Conservation (phyloP, 2,113 vertebrate genomes). For the Tricholaema leucomelas region DNA sequence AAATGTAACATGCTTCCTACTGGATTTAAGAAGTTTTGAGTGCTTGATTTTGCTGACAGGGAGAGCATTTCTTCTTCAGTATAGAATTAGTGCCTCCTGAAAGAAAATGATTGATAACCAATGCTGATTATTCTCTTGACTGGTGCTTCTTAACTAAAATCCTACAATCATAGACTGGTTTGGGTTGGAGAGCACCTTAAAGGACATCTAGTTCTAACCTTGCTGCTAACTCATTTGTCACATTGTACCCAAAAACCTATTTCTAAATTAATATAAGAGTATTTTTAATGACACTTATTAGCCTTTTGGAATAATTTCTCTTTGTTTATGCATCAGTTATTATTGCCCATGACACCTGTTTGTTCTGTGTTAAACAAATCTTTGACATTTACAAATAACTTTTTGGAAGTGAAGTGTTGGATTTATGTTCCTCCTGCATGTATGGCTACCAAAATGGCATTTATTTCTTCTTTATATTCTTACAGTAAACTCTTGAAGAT, state of each 20-base stretch:
- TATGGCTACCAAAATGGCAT: not conserved
- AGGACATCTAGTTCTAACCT: too few relatives aligned
- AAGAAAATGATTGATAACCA: not conserved
- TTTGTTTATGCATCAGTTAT: not conserved
- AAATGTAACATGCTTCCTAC: not conserved
- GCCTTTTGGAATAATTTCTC: not conserved
- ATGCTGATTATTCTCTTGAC: not conserved
- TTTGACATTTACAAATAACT: not conserved
- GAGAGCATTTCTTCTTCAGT: not conserved
- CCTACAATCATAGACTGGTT: not conserved
- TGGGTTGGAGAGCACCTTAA: too few relatives aligned
- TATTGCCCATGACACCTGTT: not conserved
- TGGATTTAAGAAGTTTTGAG: not conserved
- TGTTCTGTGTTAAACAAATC: not conserved
- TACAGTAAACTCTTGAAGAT: constrained; percentile 87
- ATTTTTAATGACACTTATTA: not conserved
- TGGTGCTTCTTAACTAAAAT: not conserved
- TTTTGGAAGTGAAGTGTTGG: not conserved
- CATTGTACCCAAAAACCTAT: not conserved
- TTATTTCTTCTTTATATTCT: constrained; percentile 48
- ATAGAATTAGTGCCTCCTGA: not conserved
- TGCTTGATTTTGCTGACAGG: not conserved
- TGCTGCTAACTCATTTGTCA: not conserved
- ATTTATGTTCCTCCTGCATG: not conserved
- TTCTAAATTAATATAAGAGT: not conserved